A percentile compares a stretch with the other conserved stretches of the same genome.
These are phyloP conservation scores for Halcyon malimbica DNA, from an alignment of 2,113 vertebrate species.

Conservation along the genomic window DNA sequence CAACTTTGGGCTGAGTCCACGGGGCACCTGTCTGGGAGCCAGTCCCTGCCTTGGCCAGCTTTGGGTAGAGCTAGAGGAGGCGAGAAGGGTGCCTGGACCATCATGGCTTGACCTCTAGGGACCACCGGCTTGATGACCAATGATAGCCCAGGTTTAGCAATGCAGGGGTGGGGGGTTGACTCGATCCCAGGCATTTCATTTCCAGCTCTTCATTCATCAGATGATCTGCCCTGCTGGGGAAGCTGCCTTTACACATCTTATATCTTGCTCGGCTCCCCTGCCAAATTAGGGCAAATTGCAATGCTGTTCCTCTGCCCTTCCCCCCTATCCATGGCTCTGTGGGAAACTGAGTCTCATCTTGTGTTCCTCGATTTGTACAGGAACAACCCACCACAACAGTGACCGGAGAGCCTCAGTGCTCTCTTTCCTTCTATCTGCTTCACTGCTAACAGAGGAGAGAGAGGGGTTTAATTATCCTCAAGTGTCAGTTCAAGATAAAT, in stretches of 20 bases:
- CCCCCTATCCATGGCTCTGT: not conserved
- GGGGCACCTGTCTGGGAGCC: not conserved
- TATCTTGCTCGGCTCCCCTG: not conserved
- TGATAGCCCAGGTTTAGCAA: not conserved
- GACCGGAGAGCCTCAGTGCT: not conserved
- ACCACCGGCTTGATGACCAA: not conserved
- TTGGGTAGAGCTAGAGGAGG: not conserved
- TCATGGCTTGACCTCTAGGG: not conserved
- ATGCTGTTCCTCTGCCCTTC: not conserved
- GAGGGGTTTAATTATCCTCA: constrained; percentile 63
- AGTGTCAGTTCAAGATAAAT: constrained; percentile 64
- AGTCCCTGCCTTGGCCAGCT: not conserved
- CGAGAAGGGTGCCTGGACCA: not conserved
- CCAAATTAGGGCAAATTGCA: not conserved
- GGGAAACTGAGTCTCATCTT: constrained; percentile 2
- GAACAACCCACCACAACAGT: not conserved
- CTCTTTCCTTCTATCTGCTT: constrained; percentile 32
- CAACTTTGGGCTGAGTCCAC: not conserved
- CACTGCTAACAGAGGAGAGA: not conserved
- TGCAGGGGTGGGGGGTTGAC: not conserved
- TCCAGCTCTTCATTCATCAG: not conserved
- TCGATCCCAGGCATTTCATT: not conserved
- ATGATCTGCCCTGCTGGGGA: not conserved
- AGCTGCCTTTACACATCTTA: not conserved
- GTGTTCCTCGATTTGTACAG: not conserved